Evolutionary conservation across 2,797 vertebrate genomes (phyloP).

Genomic region (Enteromius treurensis): DNA sequence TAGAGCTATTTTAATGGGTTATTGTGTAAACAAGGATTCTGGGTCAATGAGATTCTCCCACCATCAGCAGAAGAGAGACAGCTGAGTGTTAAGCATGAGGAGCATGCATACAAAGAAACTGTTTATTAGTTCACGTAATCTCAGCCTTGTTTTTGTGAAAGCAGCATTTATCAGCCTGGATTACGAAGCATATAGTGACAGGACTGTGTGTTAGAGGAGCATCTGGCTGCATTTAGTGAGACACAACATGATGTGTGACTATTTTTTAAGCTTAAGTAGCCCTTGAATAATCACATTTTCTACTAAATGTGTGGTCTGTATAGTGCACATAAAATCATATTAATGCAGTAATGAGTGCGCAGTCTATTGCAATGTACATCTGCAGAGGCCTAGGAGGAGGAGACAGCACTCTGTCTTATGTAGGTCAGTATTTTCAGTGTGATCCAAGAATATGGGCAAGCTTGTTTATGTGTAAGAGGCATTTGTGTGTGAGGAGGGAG

Average conservation of each 20-base stretch:
- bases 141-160: conserved; percentile 10
- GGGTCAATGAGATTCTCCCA: conserved; percentile 51
- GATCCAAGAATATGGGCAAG: conserved; percentile 72
- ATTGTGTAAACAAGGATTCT: conserved; percentile 46
- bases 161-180: conserved; percentile 24
- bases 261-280: conserved; percentile 1
- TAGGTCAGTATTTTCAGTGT: conserved; percentile 80
- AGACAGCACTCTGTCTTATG: conserved; percentile 71
- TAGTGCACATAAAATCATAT: neutral
- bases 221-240: neutral
- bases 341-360: conserved; percentile 45
- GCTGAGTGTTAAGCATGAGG: conserved; percentile 18
- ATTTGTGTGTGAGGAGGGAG: conserved; percentile 59
- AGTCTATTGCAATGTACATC: conserved; percentile 53
- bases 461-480: conserved; percentile 76
- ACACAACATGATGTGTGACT: neutral
- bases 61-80: conserved; percentile 25
- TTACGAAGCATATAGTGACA: neutral
- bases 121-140: conserved; percentile 13
- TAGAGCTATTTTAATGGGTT: conserved; percentile 37
- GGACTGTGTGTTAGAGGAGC: neutral
- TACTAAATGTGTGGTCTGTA: neutral
- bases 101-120: conserved; percentile 19
- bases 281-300: conserved; percentile 31
- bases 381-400: conserved; percentile 61